Percentiles rank a stretch among this genome's conserved stretches.
Conservation (phyloP, 2,888 invertebrate genomes). For the Cremastinae sp. region DNA sequence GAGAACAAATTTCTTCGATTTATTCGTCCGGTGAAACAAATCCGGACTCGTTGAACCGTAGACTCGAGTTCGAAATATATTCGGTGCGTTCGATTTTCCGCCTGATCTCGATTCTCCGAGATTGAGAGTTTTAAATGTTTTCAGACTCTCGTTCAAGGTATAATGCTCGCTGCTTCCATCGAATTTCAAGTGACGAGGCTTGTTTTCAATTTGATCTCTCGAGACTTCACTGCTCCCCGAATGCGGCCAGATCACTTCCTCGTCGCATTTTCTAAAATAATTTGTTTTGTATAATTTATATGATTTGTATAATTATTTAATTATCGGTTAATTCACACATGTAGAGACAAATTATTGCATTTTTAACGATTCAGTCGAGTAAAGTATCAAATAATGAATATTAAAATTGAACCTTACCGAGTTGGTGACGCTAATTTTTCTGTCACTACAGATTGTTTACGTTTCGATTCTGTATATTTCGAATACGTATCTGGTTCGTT, state of each 20-base stretch:
- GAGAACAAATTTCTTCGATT: conserved; percentile 81
- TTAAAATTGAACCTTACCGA: too few species aligned
- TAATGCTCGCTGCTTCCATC: conserved; percentile 52
- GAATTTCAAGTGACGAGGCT: conserved; percentile 37
- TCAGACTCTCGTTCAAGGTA: conserved; percentile 82
- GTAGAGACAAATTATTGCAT: conserved; percentile 1
- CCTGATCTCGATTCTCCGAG: conserved; percentile 66
- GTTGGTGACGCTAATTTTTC: too few species aligned
- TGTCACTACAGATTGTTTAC: too few species aligned
- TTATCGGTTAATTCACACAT: conserved; percentile 12
- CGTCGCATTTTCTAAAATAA: conserved; percentile 51
- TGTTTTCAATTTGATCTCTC: neutral
- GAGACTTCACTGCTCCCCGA: neutral
- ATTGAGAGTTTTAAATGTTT: conserved; percentile 81
- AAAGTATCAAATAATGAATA: too few species aligned
- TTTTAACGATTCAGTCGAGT: too few species aligned
- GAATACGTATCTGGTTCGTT: conserved; percentile 24
- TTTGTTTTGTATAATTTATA: too few species aligned
- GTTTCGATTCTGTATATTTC: conserved; percentile 22
- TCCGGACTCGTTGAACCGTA: conserved; percentile 81
- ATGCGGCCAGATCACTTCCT: conserved; percentile 23
- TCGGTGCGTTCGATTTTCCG: conserved; percentile 74
- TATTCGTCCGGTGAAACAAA: conserved; percentile 77
- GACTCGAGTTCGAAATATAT: conserved; percentile 81
- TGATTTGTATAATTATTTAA: too few species aligned